Conservation (phyloP, 2,113 vertebrate genomes). For the Mastomys coucha region DNA sequence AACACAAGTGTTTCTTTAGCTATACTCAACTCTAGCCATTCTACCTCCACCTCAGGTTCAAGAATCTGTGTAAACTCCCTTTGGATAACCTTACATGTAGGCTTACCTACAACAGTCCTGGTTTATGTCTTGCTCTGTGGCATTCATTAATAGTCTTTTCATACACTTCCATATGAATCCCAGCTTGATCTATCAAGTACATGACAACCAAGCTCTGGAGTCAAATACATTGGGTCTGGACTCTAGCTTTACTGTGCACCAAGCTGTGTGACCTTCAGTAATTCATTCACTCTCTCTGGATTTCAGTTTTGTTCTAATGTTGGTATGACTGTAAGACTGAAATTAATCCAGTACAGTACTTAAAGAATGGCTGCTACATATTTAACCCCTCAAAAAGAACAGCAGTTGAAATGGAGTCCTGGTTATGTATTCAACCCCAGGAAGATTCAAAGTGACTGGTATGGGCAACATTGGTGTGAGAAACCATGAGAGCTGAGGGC, state of each 20-base stretch:
- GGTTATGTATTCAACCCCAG: neutral
- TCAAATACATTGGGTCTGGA: neutral
- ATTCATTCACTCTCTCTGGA: slow-evolving; percentile 10
- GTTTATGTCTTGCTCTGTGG: neutral
- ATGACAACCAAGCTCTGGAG: neutral
- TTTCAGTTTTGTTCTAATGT: neutral
- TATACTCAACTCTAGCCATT: neutral
- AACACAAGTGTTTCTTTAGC: neutral
- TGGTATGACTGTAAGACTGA: neutral
- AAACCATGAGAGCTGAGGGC: neutral
- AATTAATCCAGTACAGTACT: neutral
- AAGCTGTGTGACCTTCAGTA: neutral
- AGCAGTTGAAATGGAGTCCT: neutral
- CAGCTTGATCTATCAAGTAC: neutral
- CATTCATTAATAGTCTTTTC: neutral
- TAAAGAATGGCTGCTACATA: neutral
- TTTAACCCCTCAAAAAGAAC: neutral
- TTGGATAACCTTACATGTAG: neutral
- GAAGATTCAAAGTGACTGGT: too few relatives aligned
- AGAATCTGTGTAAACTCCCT: neutral
- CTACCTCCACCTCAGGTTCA: neutral
- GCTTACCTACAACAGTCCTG: neutral
- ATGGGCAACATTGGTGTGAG: neutral
- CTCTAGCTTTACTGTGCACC: neutral
- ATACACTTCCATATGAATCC: neutral